phyloP scores from a whole-genome alignment of 2,797 vertebrate species.

The Etheostoma perlongum region DNA sequence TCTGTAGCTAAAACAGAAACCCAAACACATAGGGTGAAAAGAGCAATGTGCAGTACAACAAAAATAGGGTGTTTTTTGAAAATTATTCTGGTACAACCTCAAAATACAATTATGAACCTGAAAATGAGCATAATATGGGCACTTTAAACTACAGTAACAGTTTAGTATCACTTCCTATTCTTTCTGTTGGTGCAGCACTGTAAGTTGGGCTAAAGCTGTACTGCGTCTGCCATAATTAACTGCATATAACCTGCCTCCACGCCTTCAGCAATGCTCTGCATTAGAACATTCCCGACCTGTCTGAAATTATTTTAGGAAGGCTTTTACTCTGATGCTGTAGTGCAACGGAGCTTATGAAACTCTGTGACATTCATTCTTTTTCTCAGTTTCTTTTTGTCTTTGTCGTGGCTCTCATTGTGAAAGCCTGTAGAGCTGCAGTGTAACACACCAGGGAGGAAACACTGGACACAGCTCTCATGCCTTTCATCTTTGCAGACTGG shows the following conservation, averaged over 20 bases:
- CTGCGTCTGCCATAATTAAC: slow-evolving; percentile 27
- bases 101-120: too few relatives aligned
- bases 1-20: too few relatives aligned
- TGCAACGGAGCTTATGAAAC: slow-evolving; percentile 56
- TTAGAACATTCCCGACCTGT: slow-evolving; percentile 25
- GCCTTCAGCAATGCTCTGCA: slow-evolving; percentile 14
- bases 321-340: slow-evolving; percentile 24
- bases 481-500: slow-evolving; percentile 75
- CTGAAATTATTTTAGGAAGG: slow-evolving; percentile 37
- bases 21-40: too few relatives aligned
- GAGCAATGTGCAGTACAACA: too few relatives aligned
- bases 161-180: neutral
- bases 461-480: slow-evolving; percentile 64
- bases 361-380: slow-evolving; percentile 19
- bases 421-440: slow-evolving; percentile 53
- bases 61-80: too few relatives aligned
- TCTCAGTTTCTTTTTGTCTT: slow-evolving; percentile 40
- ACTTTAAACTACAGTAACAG: neutral
- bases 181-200: slow-evolving; percentile 10
- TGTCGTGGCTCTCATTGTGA: slow-evolving; percentile 48
- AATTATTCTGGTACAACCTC: too few relatives aligned
- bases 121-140: too few relatives aligned
- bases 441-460: slow-evolving; percentile 72
- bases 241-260: slow-evolving; percentile 31
- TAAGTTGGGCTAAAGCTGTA: slow-evolving; percentile 11